Conservation (phyloP, 35 echinoderm and acorn worm species). For the Chiridota heheva region DNA sequence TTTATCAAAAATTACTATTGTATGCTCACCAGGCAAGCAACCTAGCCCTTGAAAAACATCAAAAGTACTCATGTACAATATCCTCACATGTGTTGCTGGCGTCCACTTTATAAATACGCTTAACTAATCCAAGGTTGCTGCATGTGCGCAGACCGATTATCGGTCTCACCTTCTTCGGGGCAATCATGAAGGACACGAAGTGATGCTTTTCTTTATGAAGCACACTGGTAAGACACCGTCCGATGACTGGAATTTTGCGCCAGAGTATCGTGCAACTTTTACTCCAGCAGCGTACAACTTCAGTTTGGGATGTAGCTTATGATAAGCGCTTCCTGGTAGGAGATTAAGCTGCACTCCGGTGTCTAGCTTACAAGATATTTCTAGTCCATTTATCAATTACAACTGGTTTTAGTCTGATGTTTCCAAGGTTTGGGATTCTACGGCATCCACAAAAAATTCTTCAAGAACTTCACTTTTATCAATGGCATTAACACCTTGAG, state of each 20-base stretch:
- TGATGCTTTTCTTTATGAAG: slow-evolving; percentile 5
- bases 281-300: not conserved
- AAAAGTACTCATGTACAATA: not conserved
- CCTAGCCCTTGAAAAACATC: slow-evolving; percentile 60
- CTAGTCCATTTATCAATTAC: slow-evolving; percentile 7
- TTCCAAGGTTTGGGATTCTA: too few species aligned
- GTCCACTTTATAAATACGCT: slow-evolving; percentile 1
- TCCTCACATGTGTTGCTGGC: not conserved
- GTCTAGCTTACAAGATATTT: slow-evolving; percentile 46
- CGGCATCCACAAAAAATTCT: slow-evolving; percentile 14
- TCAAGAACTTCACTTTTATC: not conserved
- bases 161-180: slow-evolving; percentile 12
- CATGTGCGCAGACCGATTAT: slow-evolving; percentile 13
- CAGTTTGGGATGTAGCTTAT: not conserved
- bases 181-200: not conserved
- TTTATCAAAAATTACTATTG: slow-evolving; percentile 12
- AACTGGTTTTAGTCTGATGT: slow-evolving; percentile 22
- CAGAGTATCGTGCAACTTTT: slow-evolving; percentile 18
- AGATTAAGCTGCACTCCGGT: slow-evolving; percentile 40
- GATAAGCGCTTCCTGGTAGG: slow-evolving; percentile 14
- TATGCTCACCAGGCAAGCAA: slow-evolving; percentile 35
- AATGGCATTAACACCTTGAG: not conserved
- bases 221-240: not conserved
- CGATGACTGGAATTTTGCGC: not conserved
- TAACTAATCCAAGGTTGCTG: not conserved